Evolutionary conservation across 2,797 vertebrate genomes (phyloP), one percentile per base, ranked within the genome.

Genomic region (Prunella strophiata): DNA sequence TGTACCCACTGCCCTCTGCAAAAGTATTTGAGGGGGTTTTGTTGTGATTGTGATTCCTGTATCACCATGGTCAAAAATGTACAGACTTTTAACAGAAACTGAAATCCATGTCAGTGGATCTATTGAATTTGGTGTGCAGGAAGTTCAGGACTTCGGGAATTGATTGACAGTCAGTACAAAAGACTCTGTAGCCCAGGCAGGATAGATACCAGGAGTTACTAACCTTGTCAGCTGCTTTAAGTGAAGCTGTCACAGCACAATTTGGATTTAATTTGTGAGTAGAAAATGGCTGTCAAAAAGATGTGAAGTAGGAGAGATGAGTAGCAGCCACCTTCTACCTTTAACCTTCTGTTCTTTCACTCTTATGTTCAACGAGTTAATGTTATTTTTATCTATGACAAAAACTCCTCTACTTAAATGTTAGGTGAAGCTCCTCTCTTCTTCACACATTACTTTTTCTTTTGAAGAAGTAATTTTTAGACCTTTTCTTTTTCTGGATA

Each of bases 1-100:
- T 71, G 22, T 43, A 48, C 11, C 21, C 7, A 7, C 32, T 65
- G 50, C 34, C 29, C 13, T 88, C 12, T 65, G 2, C 36, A 47
- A 25, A 78, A 74, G 22, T 91, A 29, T 61, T 57, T 72, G 15
- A 50, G 13, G 3, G 7, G 1, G 13, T 43, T 65, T 72, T 48
- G 16, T 62, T 70, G 34, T 34, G 34, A 34, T 34, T 34, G 34
- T 34, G 38, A 68, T 78, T 81, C 11, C 25, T 68, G 40, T 6
- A 17, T 26, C 19, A 34, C 22, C 6, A 3, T 36, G 45, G n/a
- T 63, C 0, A 1, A 1, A 45, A 51, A 82, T 45, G 30, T 7
- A 1, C 13, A 55, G 11, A 30, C 38, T 71, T 92, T 75, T 65
- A 70, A 62, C 27, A 61, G 38, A 84, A 92, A 51, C 8, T 34